These are phyloP conservation scores for Ceyx melanurus DNA, from an alignment of 2,113 vertebrate species.

Conservation along the genomic window DNA sequence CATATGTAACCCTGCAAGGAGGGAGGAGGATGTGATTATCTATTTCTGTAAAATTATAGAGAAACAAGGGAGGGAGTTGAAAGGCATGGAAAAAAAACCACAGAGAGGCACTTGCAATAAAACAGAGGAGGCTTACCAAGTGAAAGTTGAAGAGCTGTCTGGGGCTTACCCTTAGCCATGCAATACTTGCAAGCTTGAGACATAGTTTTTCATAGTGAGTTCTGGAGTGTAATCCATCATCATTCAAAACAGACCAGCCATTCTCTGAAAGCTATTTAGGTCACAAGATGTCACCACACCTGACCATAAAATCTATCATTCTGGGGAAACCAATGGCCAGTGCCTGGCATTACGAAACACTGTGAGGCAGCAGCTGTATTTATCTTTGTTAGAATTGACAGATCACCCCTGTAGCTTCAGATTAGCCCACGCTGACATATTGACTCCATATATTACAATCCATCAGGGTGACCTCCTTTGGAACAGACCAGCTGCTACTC, in stretches of 20 bases:
- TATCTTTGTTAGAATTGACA: constrained; percentile 74
- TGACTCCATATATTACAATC: constrained; percentile 37
- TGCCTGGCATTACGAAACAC: constrained; percentile 47
- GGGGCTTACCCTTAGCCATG: not conserved
- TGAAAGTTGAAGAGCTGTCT: constrained; percentile 22
- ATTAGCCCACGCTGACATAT: constrained; percentile 30
- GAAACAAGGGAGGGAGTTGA: not conserved
- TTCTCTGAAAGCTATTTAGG: constrained; percentile 61
- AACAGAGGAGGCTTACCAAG: not conserved
- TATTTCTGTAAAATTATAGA: not conserved
- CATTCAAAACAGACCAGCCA: constrained; percentile 63
- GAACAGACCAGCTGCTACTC: constrained; percentile 27
- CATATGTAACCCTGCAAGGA: not conserved
- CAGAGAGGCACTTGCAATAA: not conserved
- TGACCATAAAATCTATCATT: constrained; percentile 76
- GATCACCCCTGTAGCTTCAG: constrained; percentile 38
- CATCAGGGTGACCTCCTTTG: constrained; percentile 42
- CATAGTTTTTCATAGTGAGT: constrained; percentile 57
- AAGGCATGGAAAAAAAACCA: not conserved
- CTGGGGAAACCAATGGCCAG: constrained; percentile 50
- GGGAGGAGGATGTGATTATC: not conserved
- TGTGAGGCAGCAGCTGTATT: constrained; percentile 48
- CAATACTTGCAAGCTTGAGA: constrained; percentile 48
- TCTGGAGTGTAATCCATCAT: constrained; percentile 67
- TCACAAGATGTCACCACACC: constrained; percentile 68